Conservation (phyloP, 2,113 vertebrate genomes). For the Falco punctatus region DNA sequence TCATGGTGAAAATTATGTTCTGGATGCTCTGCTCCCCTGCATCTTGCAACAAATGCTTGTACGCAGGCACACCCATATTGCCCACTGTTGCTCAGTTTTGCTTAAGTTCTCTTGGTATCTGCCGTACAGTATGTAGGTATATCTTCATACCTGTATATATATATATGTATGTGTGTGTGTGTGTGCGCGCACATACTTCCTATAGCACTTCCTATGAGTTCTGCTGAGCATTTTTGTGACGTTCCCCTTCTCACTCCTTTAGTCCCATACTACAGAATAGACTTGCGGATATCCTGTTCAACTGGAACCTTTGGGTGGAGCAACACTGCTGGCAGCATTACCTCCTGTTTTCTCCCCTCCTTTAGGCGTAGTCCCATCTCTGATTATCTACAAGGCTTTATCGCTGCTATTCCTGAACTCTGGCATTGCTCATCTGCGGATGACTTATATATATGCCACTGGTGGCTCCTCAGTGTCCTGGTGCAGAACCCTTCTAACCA, state of each 20-base stretch:
- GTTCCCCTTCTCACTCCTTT: neutral
- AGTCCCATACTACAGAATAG: neutral
- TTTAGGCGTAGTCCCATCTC: slow-evolving; percentile 41
- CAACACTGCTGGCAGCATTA: neutral
- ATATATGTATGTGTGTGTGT: no score
- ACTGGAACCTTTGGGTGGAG: slow-evolving; percentile 27
- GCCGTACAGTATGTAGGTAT: neutral
- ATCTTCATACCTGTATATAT: no score
- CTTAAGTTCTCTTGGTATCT: neutral
- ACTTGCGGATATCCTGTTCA: slow-evolving; percentile 16
- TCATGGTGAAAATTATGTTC: neutral
- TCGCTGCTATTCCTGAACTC: slow-evolving; percentile 27
- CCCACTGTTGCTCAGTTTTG: neutral
- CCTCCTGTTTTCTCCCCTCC: slow-evolving; percentile 43
- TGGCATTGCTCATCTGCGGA: slow-evolving; percentile 15
- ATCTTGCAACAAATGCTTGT: neutral
- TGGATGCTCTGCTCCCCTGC: neutral
- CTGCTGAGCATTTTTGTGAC: neutral
- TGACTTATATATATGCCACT: neutral
- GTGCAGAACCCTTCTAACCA: neutral
- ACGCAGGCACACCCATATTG: neutral
- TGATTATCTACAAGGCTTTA: slow-evolving; percentile 49
- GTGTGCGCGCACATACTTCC: neutral
- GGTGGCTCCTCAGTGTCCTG: neutral
- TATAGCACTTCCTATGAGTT: neutral